phyloP scores from a whole-genome alignment of 2,888 invertebrate species.

The Microdon myrmicae region DNA sequence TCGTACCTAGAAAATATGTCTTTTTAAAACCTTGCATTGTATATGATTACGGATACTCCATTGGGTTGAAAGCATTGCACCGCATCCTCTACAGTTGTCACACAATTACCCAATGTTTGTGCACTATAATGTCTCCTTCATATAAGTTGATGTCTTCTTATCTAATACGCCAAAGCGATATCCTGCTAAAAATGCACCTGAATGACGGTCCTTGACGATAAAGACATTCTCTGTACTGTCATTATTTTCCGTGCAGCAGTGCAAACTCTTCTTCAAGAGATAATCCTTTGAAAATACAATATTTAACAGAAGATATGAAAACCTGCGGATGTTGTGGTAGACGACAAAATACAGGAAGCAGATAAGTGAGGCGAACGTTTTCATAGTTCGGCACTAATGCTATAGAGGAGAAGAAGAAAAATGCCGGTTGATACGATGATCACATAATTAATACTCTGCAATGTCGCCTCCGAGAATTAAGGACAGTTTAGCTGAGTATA shows the following conservation, averaged over 20 bases:
- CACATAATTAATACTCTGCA: slow-evolving; percentile 33
- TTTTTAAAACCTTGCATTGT: no score
- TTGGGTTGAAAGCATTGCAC: no score
- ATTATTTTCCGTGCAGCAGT: slow-evolving; percentile 28
- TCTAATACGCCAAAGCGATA: slow-evolving; percentile 46
- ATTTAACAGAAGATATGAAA: slow-evolving; percentile 35
- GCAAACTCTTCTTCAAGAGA: slow-evolving; percentile 5
- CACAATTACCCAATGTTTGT: no score
- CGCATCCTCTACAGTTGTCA: no score
- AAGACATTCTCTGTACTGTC: slow-evolving; percentile 9
- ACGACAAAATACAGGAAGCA: slow-evolving; percentile 34
- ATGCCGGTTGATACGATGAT: no score
- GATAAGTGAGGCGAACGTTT: slow-evolving; percentile 31
- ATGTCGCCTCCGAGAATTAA: slow-evolving; percentile 14
- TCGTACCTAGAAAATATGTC: no score
- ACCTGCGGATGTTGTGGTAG: slow-evolving; percentile 22
- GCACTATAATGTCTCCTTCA: slow-evolving; percentile 19
- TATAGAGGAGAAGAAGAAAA: slow-evolving; percentile 12
- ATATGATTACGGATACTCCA: no score
- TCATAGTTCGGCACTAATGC: slow-evolving; percentile 18
- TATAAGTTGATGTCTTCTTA: slow-evolving; percentile 20
- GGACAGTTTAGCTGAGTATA: slow-evolving; percentile 34
- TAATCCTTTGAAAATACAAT: slow-evolving; percentile 27
- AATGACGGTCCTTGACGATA: slow-evolving; percentile 20
- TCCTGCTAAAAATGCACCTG: slow-evolving; percentile 34